Base-by-base conservation (phyloP, 2,888 invertebrate species). In the Torymus aiolomorphi region DNA sequence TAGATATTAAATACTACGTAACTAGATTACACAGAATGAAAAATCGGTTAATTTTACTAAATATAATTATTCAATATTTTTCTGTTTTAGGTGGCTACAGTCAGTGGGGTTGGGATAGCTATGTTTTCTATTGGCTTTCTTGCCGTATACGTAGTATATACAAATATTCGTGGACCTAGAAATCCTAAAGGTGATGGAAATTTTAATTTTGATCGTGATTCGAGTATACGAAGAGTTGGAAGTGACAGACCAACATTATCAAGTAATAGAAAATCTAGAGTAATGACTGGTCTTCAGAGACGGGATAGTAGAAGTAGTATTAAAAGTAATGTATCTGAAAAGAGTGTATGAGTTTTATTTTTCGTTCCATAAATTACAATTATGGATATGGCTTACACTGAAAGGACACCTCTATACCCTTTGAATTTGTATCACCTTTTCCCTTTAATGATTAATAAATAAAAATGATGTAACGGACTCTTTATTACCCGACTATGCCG, bases 61-160 rank as follows among this genome's bases (percentile, higher is more conserved):
- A n/a, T n/a, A n/a, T n/a, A n/a, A n/a, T n/a, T n/a, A n/a, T n/a
- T n/a, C n/a, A n/a, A n/a, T n/a, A n/a, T n/a, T n/a, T n/a, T n/a
- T n/a, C n/a, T 31, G 16, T 74, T 83, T 52, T 76, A 89, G 89
- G 87, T 89, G 0, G 86, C 86, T 12, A 88, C 88, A 4, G 88
- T 89, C 18, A 86, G 88, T 75, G 89, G 89, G 2, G 87, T 89
- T 13, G 90, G 90, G 0, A 85, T 89, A 0, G 87, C 87, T 2
- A 89, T 89, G 90, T 89, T 89, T 80, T 84, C 86, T 12, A 83
- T 90, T 5, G 90, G 89, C 10, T 88, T 88, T 51, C 82, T 89
- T 11, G 90, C 90, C 0, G 89, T 90, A 4, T 89, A 90, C 71
- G 82, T 89, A 24, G 86, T 90, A 1, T 86, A 88, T 52, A 83